Conservation (phyloP, 2,888 invertebrate genomes). For the Metacarcinus magister region DNA sequence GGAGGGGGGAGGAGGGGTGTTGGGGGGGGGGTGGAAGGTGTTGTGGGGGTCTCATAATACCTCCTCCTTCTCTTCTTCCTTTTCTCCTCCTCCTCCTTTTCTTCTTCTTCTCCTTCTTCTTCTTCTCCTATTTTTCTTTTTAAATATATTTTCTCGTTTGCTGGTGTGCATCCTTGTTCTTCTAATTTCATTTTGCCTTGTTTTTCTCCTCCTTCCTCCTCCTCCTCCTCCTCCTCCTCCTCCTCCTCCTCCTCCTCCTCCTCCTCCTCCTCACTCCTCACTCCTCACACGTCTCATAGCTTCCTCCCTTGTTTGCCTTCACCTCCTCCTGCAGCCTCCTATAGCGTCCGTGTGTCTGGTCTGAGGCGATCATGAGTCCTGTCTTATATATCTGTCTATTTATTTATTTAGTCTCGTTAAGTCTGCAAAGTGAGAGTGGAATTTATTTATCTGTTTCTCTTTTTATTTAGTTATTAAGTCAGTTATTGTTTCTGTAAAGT, state of each 20-base stretch:
- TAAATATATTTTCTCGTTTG: neutral
- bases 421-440: no score
- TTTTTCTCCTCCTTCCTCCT: conserved; percentile 3
- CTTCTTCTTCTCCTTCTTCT: neutral
- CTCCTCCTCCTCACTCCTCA: neutral
- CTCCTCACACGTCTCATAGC: no score
- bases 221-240: conserved; percentile 19
- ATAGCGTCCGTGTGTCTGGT: no score
- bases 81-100: neutral
- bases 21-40: neutral
- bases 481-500: no score
- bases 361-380: no score
- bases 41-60: neutral
- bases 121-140: neutral
- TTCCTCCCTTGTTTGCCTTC: no score
- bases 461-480: no score
- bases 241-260: neutral
- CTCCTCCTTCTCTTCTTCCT: neutral
- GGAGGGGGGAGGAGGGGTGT: neutral
- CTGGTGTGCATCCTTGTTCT: neutral
- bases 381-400: no score
- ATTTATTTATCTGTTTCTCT: no score
- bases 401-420: no score
- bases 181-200: neutral
- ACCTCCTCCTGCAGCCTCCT: no score